Evolutionary conservation across 2,888 invertebrate species (phyloP).

Genomic region (Galerucella pusilla): DNA sequence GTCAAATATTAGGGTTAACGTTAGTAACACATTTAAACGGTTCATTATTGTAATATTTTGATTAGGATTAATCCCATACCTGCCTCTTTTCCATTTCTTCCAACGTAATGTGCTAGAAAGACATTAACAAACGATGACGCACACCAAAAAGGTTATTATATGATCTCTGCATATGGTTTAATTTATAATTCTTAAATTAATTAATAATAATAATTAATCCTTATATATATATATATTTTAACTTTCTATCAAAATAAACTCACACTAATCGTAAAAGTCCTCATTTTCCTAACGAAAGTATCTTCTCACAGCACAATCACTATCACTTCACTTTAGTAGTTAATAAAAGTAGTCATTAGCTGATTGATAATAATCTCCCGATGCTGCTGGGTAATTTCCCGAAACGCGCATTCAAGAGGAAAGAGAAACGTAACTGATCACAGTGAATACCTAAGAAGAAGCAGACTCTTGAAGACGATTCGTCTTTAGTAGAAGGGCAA

Average conservation of each 20-base stretch:
- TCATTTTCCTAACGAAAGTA: constrained; percentile 40
- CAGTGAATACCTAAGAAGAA: constrained; percentile 40
- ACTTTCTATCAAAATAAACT: constrained; percentile 29
- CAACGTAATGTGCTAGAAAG: no score
- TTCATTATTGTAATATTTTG: no score
- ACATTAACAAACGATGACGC: no score
- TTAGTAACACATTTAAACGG: no score
- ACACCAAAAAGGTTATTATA: no score
- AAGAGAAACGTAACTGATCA: constrained; percentile 44
- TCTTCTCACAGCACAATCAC: constrained; percentile 35
- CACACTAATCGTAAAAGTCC: constrained; percentile 48
- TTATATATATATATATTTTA: not conserved
- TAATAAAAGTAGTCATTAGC: constrained; percentile 37
- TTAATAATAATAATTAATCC: no score
- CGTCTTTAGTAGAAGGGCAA: constrained; percentile 47
- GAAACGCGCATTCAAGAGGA: constrained; percentile 37
- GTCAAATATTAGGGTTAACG: no score
- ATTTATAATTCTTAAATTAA: no score
- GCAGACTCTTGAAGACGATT: constrained; percentile 49
- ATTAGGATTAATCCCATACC: no score
- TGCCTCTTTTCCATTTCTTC: no score
- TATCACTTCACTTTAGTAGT: constrained; percentile 42
- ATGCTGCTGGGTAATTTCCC: constrained; percentile 10
- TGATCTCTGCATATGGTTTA: no score
- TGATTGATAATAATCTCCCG: constrained; percentile 27